phyloP scores from a whole-genome alignment of 2,113 vertebrate species.

The Mohoua ochrocephala region DNA sequence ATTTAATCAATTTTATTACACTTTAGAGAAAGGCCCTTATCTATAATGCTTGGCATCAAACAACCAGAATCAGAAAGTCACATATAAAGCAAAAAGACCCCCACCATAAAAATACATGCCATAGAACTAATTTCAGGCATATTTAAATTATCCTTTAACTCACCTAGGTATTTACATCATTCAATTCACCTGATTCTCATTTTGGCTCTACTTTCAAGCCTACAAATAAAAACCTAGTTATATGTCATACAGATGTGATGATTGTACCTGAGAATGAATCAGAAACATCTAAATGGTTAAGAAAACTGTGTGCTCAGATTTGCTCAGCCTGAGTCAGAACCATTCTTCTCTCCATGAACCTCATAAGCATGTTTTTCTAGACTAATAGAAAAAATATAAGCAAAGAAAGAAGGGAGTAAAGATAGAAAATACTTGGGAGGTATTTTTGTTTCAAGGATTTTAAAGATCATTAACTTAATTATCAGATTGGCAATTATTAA shows the following conservation, averaged over 20 bases:
- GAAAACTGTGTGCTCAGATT: background rate
- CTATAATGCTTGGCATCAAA: background rate
- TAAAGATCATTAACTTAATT: background rate
- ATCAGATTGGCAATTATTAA: background rate
- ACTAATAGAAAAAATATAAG: background rate
- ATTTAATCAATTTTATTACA: background rate
- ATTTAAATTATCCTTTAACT: background rate
- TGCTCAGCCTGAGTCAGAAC: background rate
- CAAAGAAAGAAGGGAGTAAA: background rate
- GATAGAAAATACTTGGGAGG: background rate
- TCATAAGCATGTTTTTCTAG: background rate
- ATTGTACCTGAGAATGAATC: background rate
- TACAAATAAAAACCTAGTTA: background rate
- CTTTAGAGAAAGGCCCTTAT: background rate
- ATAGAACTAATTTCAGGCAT: background rate
- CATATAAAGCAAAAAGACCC: background rate
- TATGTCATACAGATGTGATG: background rate
- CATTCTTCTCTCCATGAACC: background rate
- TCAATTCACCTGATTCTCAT: background rate
- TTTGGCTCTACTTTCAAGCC: background rate
- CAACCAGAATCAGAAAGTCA: background rate
- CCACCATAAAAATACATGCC: background rate
- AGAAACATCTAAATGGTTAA: background rate
- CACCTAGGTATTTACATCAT: background rate
- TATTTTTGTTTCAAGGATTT: background rate